Conservation (phyloP, 53 echinoderm and acorn worm species). For the Luidia sarsii region DNA sequence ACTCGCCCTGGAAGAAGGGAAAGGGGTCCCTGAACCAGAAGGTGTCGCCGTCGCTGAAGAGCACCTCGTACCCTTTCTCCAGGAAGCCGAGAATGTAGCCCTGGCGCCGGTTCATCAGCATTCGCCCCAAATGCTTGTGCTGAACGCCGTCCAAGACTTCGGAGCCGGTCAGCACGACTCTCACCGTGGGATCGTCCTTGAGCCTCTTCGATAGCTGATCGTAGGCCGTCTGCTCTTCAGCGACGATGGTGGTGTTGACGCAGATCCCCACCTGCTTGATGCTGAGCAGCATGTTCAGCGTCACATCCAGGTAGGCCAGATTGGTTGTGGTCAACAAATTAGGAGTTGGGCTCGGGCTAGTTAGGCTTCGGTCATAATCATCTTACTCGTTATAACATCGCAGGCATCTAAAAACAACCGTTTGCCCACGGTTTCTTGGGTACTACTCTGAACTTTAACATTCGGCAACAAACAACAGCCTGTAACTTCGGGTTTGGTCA, state of each 20-base stretch:
- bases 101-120: constrained; percentile 23
- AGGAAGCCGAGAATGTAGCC: constrained; percentile 11
- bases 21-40: constrained; percentile 56
- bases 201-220: background rate
- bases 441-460: too few relatives aligned
- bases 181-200: constrained; percentile 5
- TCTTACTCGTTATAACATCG: too few relatives aligned
- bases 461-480: too few relatives aligned
- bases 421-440: too few relatives aligned
- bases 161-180: constrained; percentile 3
- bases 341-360: too few relatives aligned
- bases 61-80: constrained; percentile 31
- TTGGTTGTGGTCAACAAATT: constrained; percentile 29
- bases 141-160: background rate
- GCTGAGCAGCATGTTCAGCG: constrained; percentile 24
- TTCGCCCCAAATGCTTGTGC: background rate
- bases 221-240: constrained; percentile 9
- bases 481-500: too few relatives aligned
- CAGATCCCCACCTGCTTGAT: constrained; percentile 8
- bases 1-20: constrained; percentile 42
- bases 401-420: too few relatives aligned
- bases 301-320: constrained; percentile 11
- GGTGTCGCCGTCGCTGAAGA: constrained; percentile 47
- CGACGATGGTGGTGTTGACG: constrained; percentile 18
- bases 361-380: too few relatives aligned